A percentile compares a stretch with the other conserved stretches of the same genome.
Conservation (phyloP, 2,797 vertebrate species). For the Muraenolepis orangiensis region DNA sequence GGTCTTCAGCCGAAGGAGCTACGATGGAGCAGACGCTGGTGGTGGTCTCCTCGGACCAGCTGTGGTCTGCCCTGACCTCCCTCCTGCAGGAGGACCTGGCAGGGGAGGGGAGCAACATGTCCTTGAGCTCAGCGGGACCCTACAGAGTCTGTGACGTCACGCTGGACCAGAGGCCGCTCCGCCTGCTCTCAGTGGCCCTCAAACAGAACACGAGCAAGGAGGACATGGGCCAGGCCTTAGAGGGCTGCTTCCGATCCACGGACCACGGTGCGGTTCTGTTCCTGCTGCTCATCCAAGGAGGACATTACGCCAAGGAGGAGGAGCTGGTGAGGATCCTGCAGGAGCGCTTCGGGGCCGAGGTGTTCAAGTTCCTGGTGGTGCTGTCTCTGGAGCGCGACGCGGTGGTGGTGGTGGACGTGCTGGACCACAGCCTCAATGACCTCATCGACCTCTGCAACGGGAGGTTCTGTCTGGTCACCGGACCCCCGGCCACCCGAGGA, state of each 20-base stretch:
- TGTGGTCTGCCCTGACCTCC: conserved; percentile 33
- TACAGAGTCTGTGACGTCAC: conserved; percentile 32
- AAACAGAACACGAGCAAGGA: conserved; percentile 39
- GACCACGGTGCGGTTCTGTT: conserved; percentile 25
- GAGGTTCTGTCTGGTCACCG: conserved; percentile 37
- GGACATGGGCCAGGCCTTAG: conserved; percentile 20
- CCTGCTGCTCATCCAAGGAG: conserved; percentile 50
- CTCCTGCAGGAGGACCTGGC: conserved; percentile 20
- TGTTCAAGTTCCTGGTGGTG: conserved; percentile 40
- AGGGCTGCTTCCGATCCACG: conserved; percentile 34
- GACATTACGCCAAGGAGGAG: conserved; percentile 29
- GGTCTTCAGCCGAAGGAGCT: conserved; percentile 15
- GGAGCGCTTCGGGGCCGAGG: conserved; percentile 36
- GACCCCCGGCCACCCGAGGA: not conserved
- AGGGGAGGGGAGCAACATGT: conserved; percentile 6
- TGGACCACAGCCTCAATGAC: conserved; percentile 46
- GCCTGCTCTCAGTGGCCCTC: conserved; percentile 33
- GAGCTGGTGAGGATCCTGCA: conserved; percentile 40
- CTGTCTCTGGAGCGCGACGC: conserved; percentile 47
- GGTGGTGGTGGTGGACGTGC: conserved; percentile 19
- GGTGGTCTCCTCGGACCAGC: conserved; percentile 35
- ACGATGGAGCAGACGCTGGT: conserved; percentile 28
- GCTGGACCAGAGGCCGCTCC: conserved; percentile 12
- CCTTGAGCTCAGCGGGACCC: conserved; percentile 23
- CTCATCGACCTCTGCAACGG: conserved; percentile 47